Evolutionary conservation across 2,113 vertebrate genomes (phyloP).

Genomic region (Electrona antarctica): DNA sequence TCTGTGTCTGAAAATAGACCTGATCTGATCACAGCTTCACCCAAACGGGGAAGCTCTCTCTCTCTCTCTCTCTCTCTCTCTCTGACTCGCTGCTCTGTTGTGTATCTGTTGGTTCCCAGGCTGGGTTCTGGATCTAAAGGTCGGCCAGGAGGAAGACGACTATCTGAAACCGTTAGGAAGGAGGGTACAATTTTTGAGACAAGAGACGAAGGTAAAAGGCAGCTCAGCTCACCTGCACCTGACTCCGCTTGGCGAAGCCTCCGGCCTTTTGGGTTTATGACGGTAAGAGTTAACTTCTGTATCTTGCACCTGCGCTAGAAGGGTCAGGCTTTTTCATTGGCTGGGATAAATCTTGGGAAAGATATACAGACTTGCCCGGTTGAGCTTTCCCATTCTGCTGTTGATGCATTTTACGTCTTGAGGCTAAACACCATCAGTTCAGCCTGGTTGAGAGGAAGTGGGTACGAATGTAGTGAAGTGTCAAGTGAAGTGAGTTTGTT

Average conservation of each 20-base stretch:
- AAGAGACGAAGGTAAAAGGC: constrained; percentile 69
- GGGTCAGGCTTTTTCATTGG: constrained; percentile 14
- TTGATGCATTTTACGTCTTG: not conserved
- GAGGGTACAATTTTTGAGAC: constrained; percentile 19
- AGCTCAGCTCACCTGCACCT: constrained; percentile 57
- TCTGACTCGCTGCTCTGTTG: constrained; percentile 73
- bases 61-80: constrained; percentile 55
- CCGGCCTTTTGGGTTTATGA: constrained; percentile 67
- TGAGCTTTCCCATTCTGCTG: not conserved
- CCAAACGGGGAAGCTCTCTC: constrained; percentile 77
- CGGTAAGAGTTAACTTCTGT: constrained; percentile 77
- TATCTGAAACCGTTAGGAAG: constrained; percentile 32
- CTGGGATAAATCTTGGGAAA: constrained; percentile 18
- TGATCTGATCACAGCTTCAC: constrained; percentile 79
- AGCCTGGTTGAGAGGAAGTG: not conserved
- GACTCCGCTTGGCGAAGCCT: constrained; percentile 48
- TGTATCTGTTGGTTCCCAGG: constrained; percentile 62
- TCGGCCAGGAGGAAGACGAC: constrained; percentile 34
- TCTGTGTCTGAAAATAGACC: constrained; percentile 89
- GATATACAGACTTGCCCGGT: not conserved
- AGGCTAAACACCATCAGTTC: not conserved
- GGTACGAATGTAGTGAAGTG: not conserved
- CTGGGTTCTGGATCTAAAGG: constrained; percentile 53
- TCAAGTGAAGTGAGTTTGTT: not conserved
- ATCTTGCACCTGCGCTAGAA: constrained; percentile 36